Evolutionary conservation across 2,888 invertebrate species (phyloP).

Genomic region (Nemurella pictetii): DNA sequence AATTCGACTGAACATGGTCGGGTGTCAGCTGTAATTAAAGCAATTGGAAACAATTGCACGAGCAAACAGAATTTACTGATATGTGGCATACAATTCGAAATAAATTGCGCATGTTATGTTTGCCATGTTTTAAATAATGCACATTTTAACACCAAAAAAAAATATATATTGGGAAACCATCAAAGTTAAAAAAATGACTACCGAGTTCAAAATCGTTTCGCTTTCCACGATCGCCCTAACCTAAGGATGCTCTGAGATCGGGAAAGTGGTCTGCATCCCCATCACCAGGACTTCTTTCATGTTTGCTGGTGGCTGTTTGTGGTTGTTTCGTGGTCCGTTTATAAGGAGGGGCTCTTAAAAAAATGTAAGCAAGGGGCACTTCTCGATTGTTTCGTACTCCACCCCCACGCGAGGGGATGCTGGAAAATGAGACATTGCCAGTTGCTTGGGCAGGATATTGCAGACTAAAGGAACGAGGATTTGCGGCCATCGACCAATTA

Average conservation of each 20-base stretch:
- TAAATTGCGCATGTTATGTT: not conserved
- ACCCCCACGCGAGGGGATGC: not conserved
- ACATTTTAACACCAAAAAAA: no score
- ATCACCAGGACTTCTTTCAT: no score
- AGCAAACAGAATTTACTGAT: not conserved
- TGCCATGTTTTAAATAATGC: not conserved
- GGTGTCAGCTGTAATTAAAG: not conserved
- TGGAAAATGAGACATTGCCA: no score
- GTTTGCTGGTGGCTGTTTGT: conserved; percentile 3
- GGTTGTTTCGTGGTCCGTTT: conserved; percentile 12
- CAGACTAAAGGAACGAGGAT: not conserved
- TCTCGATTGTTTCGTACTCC: conserved; percentile 23
- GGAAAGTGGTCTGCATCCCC: no score
- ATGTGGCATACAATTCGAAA: not conserved
- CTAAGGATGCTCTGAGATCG: no score
- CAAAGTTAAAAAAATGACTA: no score
- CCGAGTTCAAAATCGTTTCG: no score
- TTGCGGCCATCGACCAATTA: conserved; percentile 17
- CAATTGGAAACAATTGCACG: not conserved
- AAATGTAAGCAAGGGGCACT: not conserved
- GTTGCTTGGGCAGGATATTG: conserved; percentile 16
- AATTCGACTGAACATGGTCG: not conserved
- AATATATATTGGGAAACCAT: no score
- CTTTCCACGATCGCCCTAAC: no score
- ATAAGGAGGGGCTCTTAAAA: conserved; percentile 28